Evolutionary conservation across 1,140 invertebrate species (phyloP).

Genomic region (Stegodyphus dumicola): DNA sequence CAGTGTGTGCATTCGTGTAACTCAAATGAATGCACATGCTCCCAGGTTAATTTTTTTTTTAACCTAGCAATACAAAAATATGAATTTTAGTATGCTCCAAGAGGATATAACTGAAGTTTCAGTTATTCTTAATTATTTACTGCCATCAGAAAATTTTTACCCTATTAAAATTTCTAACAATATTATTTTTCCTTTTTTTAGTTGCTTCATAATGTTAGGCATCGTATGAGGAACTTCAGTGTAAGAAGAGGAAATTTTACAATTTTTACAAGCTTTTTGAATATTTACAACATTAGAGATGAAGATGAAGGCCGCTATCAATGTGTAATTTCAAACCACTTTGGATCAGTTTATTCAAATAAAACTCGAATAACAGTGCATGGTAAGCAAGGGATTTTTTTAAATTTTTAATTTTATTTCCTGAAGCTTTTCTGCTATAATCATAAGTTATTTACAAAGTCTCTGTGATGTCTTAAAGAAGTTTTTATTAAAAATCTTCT

Average conservation of each 20-base stretch:
- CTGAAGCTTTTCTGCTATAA: background rate
- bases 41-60: no score
- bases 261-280: constrained; percentile 75
- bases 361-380: constrained; percentile 87
- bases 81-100: no score
- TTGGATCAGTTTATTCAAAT: constrained; percentile 88
- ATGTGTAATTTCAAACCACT: constrained; percentile 89
- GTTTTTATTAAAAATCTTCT: no score
- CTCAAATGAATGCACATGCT: no score
- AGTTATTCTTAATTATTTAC: no score
- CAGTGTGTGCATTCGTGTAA: no score
- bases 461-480: background rate
- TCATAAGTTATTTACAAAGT: background rate
- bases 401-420: no score
- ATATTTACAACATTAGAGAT: constrained; percentile 79
- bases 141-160: no score
- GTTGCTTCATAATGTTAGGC: constrained; percentile 10
- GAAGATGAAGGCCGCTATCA: constrained; percentile 88
- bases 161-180: no score
- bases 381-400: constrained; percentile 70
- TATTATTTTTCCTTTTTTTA: constrained; percentile 12
- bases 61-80: no score
- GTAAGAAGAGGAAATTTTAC: constrained; percentile 43
- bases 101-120: no score
- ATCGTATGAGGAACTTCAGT: constrained; percentile 18